Conservation (phyloP, 2,797 vertebrate species). For the Distichodus sexfasciatus region DNA sequence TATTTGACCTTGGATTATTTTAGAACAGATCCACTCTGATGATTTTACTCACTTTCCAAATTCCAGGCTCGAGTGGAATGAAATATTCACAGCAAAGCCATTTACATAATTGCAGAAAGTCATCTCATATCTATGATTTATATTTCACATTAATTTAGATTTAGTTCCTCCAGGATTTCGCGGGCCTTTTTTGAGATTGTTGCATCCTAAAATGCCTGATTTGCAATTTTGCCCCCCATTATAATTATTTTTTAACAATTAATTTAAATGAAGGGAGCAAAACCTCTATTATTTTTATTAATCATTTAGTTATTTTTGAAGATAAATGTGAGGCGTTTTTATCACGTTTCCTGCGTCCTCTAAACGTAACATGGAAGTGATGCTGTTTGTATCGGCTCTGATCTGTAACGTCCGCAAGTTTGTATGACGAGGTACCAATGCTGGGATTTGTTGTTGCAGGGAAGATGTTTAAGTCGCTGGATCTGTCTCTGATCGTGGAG, state of each 20-base stretch:
- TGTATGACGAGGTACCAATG: background rate
- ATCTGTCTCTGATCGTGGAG: conserved; percentile 95
- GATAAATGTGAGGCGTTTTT: too few species aligned
- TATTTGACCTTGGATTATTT: background rate
- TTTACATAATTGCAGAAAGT: background rate
- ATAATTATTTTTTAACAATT: too few species aligned
- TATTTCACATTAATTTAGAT: too few species aligned
- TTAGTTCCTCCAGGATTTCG: too few species aligned
- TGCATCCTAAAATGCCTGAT: too few species aligned
- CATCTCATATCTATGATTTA: background rate
- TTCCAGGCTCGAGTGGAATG: background rate
- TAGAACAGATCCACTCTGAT: background rate
- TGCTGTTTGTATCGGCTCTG: background rate
- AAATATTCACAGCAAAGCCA: background rate
- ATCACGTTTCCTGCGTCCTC: too few species aligned
- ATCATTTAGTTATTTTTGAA: too few species aligned
- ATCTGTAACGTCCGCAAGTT: too few species aligned
- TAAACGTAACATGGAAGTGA: background rate
- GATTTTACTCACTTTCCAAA: background rate
- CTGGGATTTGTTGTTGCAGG: conserved; percentile 67
- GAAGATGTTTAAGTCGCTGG: conserved; percentile 97
- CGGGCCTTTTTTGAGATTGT: too few species aligned
- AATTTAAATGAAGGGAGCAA: too few species aligned
- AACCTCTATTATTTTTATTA: too few species aligned
- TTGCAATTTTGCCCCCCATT: too few species aligned